These are phyloP conservation scores for Dicerorhinus sumatrensis DNA, from an alignment of 2,113 vertebrate genomes.

Conservation along the genomic window DNA sequence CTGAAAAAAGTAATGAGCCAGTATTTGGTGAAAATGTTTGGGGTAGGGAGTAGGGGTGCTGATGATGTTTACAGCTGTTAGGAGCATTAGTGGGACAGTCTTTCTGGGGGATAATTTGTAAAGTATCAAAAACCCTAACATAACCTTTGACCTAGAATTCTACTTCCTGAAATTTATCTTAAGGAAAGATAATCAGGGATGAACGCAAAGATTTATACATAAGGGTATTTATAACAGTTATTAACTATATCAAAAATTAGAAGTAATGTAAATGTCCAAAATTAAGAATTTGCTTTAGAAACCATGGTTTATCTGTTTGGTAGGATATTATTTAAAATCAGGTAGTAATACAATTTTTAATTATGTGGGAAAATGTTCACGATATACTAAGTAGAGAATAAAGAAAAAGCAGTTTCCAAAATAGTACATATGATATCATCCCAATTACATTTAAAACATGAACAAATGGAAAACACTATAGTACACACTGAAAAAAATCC, in stretches of 20 bases:
- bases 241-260: slow-evolving; percentile 31
- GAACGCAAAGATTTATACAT: neutral
- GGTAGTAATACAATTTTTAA: neutral
- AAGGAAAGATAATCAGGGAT: neutral
- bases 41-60: neutral
- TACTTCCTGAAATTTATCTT: neutral
- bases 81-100: neutral
- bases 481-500: neutral
- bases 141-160: neutral
- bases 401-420: neutral
- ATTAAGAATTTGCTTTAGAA: slow-evolving; percentile 32
- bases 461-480: neutral
- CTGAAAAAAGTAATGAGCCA: neutral
- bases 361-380: neutral
- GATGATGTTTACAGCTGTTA: neutral
- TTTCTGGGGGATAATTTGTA: neutral
- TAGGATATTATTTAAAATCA: neutral
- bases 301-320: neutral
- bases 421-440: neutral
- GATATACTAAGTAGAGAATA: neutral
- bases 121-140: neutral
- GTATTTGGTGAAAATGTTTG: neutral
- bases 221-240: neutral
- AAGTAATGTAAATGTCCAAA: neutral
- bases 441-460: neutral